Percentiles rank a stretch among this genome's conserved stretches.
These are phyloP conservation scores for Cyprinodon variegatus DNA, from an alignment of 2,113 vertebrate genomes.

Conservation along the genomic window DNA sequence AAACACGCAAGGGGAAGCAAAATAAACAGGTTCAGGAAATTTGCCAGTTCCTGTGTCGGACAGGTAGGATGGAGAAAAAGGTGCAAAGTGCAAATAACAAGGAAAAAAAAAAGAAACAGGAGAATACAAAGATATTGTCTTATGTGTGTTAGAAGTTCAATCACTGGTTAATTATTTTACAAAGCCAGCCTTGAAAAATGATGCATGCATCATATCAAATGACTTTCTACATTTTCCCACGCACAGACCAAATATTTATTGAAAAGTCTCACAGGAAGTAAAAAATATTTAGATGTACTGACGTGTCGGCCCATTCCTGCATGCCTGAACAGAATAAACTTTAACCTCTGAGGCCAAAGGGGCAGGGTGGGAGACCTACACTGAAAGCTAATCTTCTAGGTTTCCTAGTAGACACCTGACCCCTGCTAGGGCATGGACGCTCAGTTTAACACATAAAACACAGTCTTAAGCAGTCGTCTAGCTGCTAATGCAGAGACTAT, in stretches of 20 bases:
- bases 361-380: slow-evolving; percentile 35
- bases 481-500: background rate
- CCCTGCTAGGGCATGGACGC: background rate
- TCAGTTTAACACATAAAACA: background rate
- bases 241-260: background rate
- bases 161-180: background rate
- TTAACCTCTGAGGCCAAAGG: slow-evolving; percentile 46
- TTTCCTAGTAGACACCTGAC: slow-evolving; percentile 59
- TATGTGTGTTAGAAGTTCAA: background rate
- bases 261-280: background rate
- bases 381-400: slow-evolving; percentile 54
- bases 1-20: slow-evolving; percentile 52
- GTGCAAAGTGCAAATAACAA: slow-evolving; percentile 30
- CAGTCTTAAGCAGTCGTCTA: slow-evolving; percentile 39
- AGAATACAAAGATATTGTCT: background rate
- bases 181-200: background rate
- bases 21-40: slow-evolving; percentile 65
- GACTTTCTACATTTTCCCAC: background rate
- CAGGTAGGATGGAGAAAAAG: slow-evolving; percentile 26
- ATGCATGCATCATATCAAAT: background rate
- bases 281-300: background rate
- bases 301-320: background rate
- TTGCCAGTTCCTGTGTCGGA: slow-evolving; percentile 56
- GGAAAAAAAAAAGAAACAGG: background rate
- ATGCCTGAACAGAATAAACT: slow-evolving; percentile 42